Evolutionary conservation across 2,888 invertebrate genomes (phyloP).

Genomic region (Nebria salina): DNA sequence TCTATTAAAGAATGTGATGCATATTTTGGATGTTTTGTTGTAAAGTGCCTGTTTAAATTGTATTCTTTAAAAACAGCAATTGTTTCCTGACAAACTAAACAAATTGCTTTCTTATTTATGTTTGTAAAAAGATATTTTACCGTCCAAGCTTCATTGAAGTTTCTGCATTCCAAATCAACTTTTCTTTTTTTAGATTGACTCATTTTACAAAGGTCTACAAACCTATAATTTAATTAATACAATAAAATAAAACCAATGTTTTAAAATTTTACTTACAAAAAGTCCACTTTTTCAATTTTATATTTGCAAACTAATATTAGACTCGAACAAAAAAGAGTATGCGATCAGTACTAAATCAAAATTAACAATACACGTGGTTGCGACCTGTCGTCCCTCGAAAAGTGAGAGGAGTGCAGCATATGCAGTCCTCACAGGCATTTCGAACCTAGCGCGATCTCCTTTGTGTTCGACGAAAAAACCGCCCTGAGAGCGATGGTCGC

Average conservation of each 20-base stretch:
- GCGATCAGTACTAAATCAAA: constrained; percentile 6
- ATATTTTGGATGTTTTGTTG: constrained; percentile 38
- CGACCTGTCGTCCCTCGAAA: background rate
- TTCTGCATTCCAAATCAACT: constrained; percentile 45
- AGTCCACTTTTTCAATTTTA: constrained; percentile 6
- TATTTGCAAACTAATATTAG: background rate
- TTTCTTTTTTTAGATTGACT: constrained; percentile 49
- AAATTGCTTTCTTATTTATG: constrained; percentile 49
- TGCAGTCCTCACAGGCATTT: no score
- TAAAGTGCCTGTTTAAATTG: constrained; percentile 48
- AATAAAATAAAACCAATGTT: constrained; percentile 4
- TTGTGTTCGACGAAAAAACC: no score
- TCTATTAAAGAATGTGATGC: constrained; percentile 23
- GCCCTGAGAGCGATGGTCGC: no score
- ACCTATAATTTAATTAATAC: constrained; percentile 17
- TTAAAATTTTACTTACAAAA: constrained; percentile 6
- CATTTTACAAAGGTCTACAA: constrained; percentile 21
- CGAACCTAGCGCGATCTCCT: no score
- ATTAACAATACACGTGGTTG: background rate
- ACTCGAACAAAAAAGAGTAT: background rate
- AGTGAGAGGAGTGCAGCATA: no score
- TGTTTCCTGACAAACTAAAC: constrained; percentile 48
- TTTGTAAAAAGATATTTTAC: constrained; percentile 51
- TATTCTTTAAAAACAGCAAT: constrained; percentile 48
- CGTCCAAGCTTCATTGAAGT: constrained; percentile 44